phyloP scores from a whole-genome alignment of 37 sponge, comb jelly and placozoan genomes.

The Axinella damicornis region DNA sequence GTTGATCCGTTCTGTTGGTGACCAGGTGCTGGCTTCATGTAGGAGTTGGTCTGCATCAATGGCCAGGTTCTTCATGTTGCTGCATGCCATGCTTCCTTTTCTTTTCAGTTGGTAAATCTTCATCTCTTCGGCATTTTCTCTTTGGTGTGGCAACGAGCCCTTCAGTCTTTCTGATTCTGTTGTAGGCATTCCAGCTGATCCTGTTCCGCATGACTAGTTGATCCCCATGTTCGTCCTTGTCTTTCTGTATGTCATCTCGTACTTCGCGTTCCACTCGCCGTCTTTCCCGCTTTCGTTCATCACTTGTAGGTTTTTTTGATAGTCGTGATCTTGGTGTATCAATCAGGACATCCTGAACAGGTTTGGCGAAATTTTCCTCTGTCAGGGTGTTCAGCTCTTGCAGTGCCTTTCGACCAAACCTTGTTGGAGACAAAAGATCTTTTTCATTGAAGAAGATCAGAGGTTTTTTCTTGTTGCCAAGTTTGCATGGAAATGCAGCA shows the following conservation, averaged over 20 bases:
- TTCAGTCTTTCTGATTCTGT: slow-evolving; percentile 21
- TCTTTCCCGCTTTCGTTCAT: neutral
- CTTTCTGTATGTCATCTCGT: neutral
- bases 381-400: neutral
- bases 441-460: neutral
- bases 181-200: slow-evolving; percentile 27
- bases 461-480: neutral
- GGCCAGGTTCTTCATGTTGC: too few relatives aligned
- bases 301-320: neutral
- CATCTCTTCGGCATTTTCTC: neutral
- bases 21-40: slow-evolving; percentile 27
- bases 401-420: neutral
- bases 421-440: slow-evolving; percentile 19
- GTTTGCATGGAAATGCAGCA: neutral
- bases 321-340: slow-evolving; percentile 12
- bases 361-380: neutral
- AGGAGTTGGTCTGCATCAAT: neutral
- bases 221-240: neutral
- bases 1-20: slow-evolving; percentile 17
- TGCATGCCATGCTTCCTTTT: neutral
- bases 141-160: neutral
- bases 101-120: slow-evolving; percentile 6
- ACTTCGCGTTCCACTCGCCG: neutral
- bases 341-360: neutral
- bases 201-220: slow-evolving; percentile 7